Evolutionary conservation across 2,113 vertebrate genomes (phyloP), one percentile per base, ranked within the genome.

Genomic region (Isichthys henryi): DNA sequence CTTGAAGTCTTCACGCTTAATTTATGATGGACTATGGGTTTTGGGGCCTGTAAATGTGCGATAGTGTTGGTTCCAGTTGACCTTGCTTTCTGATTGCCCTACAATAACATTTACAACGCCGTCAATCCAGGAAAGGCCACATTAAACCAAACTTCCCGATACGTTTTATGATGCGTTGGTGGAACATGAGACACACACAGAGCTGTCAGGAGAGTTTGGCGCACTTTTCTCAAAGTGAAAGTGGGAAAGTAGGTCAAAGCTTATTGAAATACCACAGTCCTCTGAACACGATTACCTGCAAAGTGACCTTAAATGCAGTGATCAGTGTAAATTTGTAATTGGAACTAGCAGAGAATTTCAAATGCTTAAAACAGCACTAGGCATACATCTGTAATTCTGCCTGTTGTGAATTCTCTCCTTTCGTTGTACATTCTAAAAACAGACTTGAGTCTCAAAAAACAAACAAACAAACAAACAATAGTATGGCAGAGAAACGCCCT

Each of bases 1-100:
- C 91, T 89, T 49, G 82, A 93, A 91, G 90, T 92, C 90, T 92
- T 53, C 84, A 90, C 94, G 93, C 88, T 93, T 94, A 93, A 95
- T 95, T 94, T 93, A 93, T 94, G 91, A 92, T 3, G 56, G 87
- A 39, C 49, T 87, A 92, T 89, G 77, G 52, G 86, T 90, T 87
- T 74, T 92, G 85, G 85, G 83, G 39, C 35, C 84, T 77, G 74
- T 86, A 90, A 92, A 90, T 92, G 89, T 90, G 89, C 91, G 90
- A 88, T 91, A 82, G 82, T 88, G 82, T 92, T 91, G 56, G 87
- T 88, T 90, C 45, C 89, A 87, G 89, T 87, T 92, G 89, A 92
- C 91, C 89, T 86, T 89, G 87, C 88, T 35, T 21, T 35, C n/a
- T 52, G 46, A 86, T 52, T 86, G 52, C 49, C 31, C n/a, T 52